These are phyloP conservation scores for Channa maculata DNA, from an alignment of 2,113 vertebrate genomes.

Conservation along the genomic window DNA sequence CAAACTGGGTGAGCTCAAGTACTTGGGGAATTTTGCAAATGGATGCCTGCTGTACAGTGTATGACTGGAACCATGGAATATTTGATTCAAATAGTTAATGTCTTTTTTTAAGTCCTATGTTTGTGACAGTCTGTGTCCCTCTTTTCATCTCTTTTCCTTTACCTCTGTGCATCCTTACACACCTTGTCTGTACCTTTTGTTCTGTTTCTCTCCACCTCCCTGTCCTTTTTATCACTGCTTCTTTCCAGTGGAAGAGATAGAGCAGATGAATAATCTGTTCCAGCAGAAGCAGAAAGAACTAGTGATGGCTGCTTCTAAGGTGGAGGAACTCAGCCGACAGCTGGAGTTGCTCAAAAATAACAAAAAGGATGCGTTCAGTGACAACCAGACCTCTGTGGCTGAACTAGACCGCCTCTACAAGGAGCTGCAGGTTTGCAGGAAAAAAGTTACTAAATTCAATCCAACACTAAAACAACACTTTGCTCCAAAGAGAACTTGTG, in stretches of 20 bases:
- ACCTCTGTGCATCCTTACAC: neutral
- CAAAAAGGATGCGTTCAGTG: slow-evolving; percentile 90
- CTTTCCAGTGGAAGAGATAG: slow-evolving; percentile 94
- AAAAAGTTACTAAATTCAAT: neutral
- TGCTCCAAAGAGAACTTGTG: neutral
- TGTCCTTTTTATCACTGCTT: neutral
- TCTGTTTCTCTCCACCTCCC: slow-evolving; percentile 46
- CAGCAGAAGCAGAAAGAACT: slow-evolving; percentile 97
- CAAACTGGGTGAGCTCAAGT: slow-evolving; percentile 87
- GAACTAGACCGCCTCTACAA: slow-evolving; percentile 96
- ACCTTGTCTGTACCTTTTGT: neutral
- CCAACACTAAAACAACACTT: neutral
- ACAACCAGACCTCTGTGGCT: slow-evolving; percentile 91
- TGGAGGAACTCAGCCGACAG: slow-evolving; percentile 94
- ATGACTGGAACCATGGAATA: neutral
- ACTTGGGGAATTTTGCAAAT: neutral
- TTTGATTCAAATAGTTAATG: neutral
- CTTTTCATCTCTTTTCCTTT: neutral
- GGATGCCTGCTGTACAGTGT: neutral
- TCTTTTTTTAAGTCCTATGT: neutral
- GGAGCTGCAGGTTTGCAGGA: slow-evolving; percentile 91
- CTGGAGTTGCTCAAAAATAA: slow-evolving; percentile 96
- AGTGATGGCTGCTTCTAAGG: slow-evolving; percentile 91
- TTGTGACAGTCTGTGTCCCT: neutral
- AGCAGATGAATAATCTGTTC: slow-evolving; percentile 98